Evolutionary conservation across 1,140 invertebrate genomes (phyloP).

Genomic region (Metopolophium dirhodum): DNA sequence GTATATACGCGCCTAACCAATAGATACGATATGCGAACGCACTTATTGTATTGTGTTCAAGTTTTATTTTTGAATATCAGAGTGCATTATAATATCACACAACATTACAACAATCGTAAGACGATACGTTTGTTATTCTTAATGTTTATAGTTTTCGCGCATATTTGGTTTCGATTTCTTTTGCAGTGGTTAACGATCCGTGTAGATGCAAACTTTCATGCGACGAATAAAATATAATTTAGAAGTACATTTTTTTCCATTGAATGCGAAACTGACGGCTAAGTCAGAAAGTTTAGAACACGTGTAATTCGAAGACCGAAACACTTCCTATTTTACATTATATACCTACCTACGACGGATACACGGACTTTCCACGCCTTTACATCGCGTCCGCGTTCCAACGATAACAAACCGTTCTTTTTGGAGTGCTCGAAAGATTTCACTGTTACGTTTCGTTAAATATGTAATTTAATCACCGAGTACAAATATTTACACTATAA

Average conservation of each 20-base stretch:
- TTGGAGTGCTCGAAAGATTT: not conserved
- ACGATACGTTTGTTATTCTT: not conserved
- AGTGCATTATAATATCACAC: too few species aligned
- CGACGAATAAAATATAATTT: not conserved
- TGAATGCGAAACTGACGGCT: not conserved
- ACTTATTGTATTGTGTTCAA: not conserved
- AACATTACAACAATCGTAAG: not conserved
- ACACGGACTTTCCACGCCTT: not conserved
- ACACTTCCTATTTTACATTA: not conserved
- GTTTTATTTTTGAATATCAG: not conserved
- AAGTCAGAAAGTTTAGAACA: not conserved
- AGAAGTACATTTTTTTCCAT: not conserved
- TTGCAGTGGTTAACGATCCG: not conserved
- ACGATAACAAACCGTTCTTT: not conserved
- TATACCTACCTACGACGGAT: not conserved
- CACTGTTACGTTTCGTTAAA: not conserved
- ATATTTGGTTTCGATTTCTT: constrained; percentile 3
- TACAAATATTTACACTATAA: not conserved
- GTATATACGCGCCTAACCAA: not conserved
- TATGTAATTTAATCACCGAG: not conserved
- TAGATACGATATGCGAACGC: not conserved
- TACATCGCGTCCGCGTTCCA: not conserved
- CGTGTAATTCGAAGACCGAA: not conserved
- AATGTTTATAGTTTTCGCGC: not conserved
- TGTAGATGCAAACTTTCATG: not conserved